These are phyloP conservation scores for Ibidorhyncha struthersii DNA, from an alignment of 2,113 vertebrate species.

Conservation along the genomic window DNA sequence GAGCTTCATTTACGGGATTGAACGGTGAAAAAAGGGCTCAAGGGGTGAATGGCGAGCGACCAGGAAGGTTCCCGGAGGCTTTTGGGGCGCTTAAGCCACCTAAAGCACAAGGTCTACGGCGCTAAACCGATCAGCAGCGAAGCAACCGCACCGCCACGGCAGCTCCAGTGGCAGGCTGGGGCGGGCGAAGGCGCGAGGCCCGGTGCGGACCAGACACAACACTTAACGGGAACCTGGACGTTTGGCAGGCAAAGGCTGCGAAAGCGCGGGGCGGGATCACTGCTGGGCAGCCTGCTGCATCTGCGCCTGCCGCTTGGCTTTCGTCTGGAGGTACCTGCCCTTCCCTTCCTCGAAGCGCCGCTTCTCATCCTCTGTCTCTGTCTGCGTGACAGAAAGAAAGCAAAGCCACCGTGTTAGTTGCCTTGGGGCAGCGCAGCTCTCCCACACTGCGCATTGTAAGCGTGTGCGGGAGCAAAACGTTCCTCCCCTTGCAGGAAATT, in stretches of 20 bases:
- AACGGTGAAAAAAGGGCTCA: background rate
- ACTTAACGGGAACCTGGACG: background rate
- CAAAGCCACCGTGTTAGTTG: accelerated
- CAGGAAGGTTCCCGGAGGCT: background rate
- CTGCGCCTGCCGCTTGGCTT: constrained; percentile 85
- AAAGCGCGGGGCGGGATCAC: constrained; percentile 15
- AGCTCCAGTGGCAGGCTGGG: background rate
- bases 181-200: background rate
- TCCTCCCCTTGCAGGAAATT: accelerated
- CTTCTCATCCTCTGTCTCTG: constrained; percentile 88
- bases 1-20: accelerated
- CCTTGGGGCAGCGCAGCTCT: background rate
- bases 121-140: background rate
- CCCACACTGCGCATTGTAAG: accelerated
- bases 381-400: constrained; percentile 66
- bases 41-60: background rate
- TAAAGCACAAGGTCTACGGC: background rate
- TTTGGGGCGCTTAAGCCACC: background rate
- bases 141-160: background rate
- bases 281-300: constrained; percentile 66
- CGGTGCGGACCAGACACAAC: background rate
- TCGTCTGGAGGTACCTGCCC: constrained; percentile 89
- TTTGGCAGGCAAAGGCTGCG: background rate
- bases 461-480: accelerated
- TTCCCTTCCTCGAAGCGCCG: constrained; percentile 91